Conservation (phyloP, 2,113 vertebrate genomes). For the Panthera uncia region DNA sequence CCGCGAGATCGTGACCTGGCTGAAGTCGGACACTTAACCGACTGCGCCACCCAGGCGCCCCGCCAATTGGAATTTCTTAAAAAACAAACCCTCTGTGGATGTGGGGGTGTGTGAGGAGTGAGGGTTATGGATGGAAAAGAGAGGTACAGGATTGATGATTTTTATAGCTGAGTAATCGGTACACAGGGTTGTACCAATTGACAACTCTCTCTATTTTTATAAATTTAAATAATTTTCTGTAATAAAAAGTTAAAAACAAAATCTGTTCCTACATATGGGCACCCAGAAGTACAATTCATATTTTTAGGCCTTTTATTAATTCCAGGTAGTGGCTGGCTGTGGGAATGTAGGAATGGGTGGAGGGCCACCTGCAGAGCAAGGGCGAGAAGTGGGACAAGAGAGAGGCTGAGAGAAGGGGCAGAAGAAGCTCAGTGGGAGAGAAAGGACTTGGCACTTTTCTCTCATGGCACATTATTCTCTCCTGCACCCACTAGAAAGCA, state of each 20-base stretch:
- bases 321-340: neutral
- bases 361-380: neutral
- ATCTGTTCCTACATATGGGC: conserved; percentile 58
- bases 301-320: neutral
- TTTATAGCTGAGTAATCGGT: conserved; percentile 37
- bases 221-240: conserved; percentile 34
- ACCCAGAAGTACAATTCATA: conserved; percentile 17
- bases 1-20: too few relatives aligned
- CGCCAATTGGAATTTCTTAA: neutral
- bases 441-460: neutral
- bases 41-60: too few relatives aligned
- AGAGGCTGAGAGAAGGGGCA: too few relatives aligned
- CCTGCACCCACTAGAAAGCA: neutral
- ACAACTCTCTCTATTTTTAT: conserved; percentile 48
- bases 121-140: neutral
- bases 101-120: neutral
- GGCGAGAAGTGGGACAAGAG: rapidly evolving
- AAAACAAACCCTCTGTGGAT: neutral
- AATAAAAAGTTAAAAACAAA: conserved; percentile 63
- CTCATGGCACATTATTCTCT: neutral
- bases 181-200: neutral
- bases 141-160: neutral
- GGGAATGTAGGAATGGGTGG: neutral
- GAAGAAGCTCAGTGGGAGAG: neutral
- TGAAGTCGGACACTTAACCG: too few relatives aligned